phyloP scores from a whole-genome alignment of 2,888 invertebrate genomes.

The Dryobotodes eremita region DNA sequence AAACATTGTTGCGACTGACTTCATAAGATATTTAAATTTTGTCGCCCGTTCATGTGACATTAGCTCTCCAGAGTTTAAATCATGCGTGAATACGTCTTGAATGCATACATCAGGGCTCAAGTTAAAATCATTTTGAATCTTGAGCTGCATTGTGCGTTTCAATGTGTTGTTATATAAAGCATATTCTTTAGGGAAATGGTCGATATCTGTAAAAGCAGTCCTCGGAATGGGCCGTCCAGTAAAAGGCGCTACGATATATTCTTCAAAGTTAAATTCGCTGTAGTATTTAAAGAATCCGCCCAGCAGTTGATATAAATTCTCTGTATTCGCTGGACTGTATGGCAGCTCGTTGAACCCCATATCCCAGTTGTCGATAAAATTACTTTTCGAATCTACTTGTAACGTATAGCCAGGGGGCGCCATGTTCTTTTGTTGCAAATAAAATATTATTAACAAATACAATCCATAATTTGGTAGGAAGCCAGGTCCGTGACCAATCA shows the following conservation, averaged over 20 bases:
- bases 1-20: constrained; percentile 21
- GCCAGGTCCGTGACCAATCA: constrained; percentile 1
- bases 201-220: constrained; percentile 12
- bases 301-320: constrained; percentile 52
- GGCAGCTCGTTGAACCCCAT: constrained; percentile 33
- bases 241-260: constrained; percentile 63
- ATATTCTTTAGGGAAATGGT: constrained; percentile 45
- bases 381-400: not conserved
- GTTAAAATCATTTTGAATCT: not conserved
- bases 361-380: not conserved
- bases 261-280: constrained; percentile 58
- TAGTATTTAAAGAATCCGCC: constrained; percentile 65
- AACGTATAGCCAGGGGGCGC: constrained; percentile 6
- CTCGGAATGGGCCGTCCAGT: constrained; percentile 22
- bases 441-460: constrained; percentile 63
- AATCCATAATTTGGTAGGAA: not conserved
- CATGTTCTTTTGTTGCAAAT: constrained; percentile 61
- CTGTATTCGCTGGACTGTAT: constrained; percentile 9
- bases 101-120: constrained; percentile 13
- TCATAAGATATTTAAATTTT: constrained; percentile 23
- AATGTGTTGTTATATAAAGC: constrained; percentile 31
- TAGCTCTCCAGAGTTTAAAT: not conserved
- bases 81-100: constrained; percentile 36
- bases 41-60: not conserved
- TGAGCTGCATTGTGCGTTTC: not conserved